phyloP scores from a whole-genome alignment of 2,113 vertebrate genomes.

The Corapipo altera region DNA sequence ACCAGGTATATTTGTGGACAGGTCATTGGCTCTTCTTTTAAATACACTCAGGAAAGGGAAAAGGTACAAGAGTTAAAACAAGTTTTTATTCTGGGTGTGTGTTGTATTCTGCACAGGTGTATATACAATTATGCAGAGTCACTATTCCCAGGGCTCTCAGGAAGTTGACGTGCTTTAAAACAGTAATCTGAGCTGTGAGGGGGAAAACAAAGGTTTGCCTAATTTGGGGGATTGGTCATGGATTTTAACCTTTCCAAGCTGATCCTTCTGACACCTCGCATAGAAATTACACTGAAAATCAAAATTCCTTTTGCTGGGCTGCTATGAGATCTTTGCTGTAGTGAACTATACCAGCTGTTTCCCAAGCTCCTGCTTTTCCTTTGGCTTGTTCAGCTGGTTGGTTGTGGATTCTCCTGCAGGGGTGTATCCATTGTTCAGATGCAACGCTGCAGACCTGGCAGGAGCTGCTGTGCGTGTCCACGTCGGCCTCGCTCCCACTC shows the following conservation, averaged over 20 bases:
- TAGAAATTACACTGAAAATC: neutral
- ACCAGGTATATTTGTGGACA: neutral
- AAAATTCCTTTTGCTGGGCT: neutral
- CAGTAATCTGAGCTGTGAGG: neutral
- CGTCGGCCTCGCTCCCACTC: slow-evolving; percentile 64
- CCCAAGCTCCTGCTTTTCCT: neutral
- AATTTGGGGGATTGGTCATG: fast-evolving
- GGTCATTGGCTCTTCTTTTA: neutral
- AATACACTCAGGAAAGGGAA: neutral
- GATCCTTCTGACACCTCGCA: neutral
- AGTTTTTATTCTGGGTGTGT: neutral
- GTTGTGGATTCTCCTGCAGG: slow-evolving; percentile 70
- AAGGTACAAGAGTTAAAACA: neutral
- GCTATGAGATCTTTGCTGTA: neutral
- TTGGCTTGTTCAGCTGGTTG: neutral
- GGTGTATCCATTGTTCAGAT: slow-evolving; percentile 88
- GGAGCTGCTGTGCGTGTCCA: slow-evolving; percentile 90
- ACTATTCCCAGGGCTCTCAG: neutral
- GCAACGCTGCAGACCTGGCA: slow-evolving; percentile 82
- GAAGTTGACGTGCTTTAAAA: neutral
- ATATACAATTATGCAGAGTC: neutral
- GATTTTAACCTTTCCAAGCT: neutral
- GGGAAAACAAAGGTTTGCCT: neutral
- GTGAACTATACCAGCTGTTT: neutral
- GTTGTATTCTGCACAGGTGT: neutral